Conservation (phyloP, 2,888 invertebrate species). For the Yponomeuta evonymella region DNA sequence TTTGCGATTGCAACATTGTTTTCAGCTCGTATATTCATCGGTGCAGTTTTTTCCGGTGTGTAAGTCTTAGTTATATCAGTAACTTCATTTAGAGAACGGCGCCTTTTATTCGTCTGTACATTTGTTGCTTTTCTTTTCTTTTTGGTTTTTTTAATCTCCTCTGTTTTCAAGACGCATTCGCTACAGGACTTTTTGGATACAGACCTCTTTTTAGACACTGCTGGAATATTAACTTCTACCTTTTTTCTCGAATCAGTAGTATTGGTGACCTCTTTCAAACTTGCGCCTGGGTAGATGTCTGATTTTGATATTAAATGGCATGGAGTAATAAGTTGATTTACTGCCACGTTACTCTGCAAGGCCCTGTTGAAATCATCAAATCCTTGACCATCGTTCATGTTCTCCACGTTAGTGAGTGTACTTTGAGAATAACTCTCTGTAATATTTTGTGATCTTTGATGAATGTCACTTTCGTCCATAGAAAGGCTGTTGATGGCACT, state of each 20-base stretch:
- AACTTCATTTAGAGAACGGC: background rate
- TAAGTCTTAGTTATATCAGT: background rate
- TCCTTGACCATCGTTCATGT: slow-evolving; percentile 1
- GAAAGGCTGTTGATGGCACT: background rate
- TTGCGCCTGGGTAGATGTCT: background rate
- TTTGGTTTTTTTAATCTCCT: background rate
- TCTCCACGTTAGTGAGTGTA: background rate
- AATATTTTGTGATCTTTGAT: background rate
- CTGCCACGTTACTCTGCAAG: background rate
- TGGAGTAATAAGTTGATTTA: background rate
- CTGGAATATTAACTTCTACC: background rate
- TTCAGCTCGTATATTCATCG: background rate
- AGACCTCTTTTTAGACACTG: background rate
- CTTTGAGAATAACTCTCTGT: background rate
- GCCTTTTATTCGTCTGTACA: background rate
- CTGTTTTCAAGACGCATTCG: background rate
- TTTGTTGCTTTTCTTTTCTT: background rate
- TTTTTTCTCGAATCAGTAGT: background rate
- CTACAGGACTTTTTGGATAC: background rate
- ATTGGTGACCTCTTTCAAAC: background rate
- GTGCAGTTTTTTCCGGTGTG: background rate
- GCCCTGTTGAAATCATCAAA: slow-evolving; percentile 2
- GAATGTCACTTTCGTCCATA: background rate
- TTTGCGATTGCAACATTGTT: background rate
- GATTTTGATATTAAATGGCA: background rate